Percentiles rank a stretch among this genome's conserved stretches.
phyloP scores from a whole-genome alignment of 2,113 vertebrate species.

The Calyptomena viridis region DNA sequence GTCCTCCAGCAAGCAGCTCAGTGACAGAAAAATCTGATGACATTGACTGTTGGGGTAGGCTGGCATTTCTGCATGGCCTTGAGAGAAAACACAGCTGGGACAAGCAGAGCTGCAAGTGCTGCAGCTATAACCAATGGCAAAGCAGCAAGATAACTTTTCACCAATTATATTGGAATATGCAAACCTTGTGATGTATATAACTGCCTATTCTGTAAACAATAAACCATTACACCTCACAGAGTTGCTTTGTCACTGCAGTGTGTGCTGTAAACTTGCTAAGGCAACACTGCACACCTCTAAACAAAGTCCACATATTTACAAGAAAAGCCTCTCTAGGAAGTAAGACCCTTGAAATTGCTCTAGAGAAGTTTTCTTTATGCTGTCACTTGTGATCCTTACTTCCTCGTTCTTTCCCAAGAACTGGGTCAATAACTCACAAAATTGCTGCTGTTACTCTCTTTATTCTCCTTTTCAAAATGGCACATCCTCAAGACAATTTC shows the following conservation, averaged over 20 bases:
- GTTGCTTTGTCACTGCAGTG: neutral
- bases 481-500: neutral
- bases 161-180: too few species aligned
- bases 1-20: neutral
- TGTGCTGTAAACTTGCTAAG: neutral
- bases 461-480: neutral
- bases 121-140: too few species aligned
- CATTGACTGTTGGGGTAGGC: too few species aligned
- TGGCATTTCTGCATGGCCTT: too few species aligned
- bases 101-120: too few species aligned
- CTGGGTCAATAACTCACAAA: neutral
- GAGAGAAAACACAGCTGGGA: too few species aligned
- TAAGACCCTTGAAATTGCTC: neutral
- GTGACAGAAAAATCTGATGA: neutral
- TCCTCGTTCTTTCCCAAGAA: neutral
- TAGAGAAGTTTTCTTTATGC: neutral
- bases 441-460: neutral
- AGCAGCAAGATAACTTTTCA: too few species aligned
- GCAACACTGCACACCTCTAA: neutral
- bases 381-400: neutral
- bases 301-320: neutral
- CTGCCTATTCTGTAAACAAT: too few species aligned
- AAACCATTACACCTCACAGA: too few species aligned
- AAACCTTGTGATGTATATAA: too few species aligned
- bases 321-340: neutral